phyloP scores from a whole-genome alignment of 2,888 invertebrate genomes.

The Spisula subtruncata region DNA sequence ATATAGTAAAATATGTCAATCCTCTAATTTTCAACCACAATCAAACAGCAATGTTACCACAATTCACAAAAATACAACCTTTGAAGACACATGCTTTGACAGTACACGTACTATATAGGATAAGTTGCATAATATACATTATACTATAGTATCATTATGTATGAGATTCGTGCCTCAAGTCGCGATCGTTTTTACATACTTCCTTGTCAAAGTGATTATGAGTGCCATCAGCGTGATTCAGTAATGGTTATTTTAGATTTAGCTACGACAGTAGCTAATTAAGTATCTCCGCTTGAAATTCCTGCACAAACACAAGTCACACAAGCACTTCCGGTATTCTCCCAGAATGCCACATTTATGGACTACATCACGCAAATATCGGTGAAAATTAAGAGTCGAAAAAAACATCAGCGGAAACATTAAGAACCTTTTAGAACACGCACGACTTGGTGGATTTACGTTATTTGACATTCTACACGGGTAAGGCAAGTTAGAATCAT shows the following conservation, averaged over 20 bases:
- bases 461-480: no score
- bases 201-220: neutral
- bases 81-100: no score
- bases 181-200: neutral
- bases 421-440: neutral
- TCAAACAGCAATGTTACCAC: no score
- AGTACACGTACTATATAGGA: neutral
- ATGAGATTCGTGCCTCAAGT: neutral
- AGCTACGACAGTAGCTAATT: neutral
- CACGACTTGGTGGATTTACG: neutral
- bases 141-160: no score
- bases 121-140: neutral
- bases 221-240: neutral
- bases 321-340: neutral
- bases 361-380: neutral
- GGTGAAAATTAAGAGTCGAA: neutral
- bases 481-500: no score
- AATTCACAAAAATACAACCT: no score
- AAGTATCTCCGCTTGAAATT: neutral
- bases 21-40: no score
- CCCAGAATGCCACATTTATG: neutral
- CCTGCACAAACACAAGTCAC: neutral
- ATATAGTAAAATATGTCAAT: no score
- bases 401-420: neutral
- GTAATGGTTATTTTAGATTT: slow-evolving; percentile 12